Percentiles rank a stretch among this genome's conserved stretches.
Evolutionary conservation across 2,113 vertebrate species (phyloP).

Genomic region (Dromiciops gliroides): DNA sequence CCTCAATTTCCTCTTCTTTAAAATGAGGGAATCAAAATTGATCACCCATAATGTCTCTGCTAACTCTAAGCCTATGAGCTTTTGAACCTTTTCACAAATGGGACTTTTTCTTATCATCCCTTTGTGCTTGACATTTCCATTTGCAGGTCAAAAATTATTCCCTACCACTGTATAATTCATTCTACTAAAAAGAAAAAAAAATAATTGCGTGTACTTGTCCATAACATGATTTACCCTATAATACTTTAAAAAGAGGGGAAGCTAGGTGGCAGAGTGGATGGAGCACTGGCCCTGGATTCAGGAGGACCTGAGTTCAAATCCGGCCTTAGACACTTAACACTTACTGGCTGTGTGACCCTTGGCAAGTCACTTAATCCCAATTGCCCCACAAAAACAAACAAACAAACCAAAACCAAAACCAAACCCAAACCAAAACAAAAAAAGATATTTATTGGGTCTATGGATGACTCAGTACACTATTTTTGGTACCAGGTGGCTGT

Average conservation of each 20-base stretch:
- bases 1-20: neutral
- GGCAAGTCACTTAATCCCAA: too few species aligned
- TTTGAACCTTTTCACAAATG: neutral
- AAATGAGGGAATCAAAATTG: neutral
- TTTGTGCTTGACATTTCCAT: neutral
- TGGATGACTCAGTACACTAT: neutral
- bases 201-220: neutral
- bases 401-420: too few species aligned
- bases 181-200: neutral
- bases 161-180: neutral
- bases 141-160: neutral
- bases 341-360: too few species aligned
- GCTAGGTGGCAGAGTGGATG: too few species aligned
- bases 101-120: too few species aligned
- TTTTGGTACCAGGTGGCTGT: neutral
- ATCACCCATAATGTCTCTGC: neutral
- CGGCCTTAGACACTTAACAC: too few species aligned
- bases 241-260: neutral
- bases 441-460: neutral
- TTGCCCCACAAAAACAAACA: too few species aligned
- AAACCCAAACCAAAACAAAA: too few species aligned
- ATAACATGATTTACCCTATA: neutral
- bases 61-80: neutral
- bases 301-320: too few species aligned
- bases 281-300: too few species aligned